Evolutionary conservation across 2,113 vertebrate genomes (phyloP).

Genomic region (Felis chaus): DNA sequence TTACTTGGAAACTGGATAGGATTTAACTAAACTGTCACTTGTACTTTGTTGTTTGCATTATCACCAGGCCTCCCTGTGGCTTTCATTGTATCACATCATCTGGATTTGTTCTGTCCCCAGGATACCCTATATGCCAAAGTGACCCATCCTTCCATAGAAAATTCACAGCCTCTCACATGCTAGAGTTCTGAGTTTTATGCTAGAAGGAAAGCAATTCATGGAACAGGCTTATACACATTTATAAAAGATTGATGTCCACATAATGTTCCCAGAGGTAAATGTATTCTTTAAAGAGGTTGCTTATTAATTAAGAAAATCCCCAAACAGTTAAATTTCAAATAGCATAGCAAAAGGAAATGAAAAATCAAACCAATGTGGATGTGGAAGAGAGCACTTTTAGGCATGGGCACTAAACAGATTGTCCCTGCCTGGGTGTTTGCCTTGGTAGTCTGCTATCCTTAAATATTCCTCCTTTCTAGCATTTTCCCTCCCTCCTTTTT

Average conservation of each 20-base stretch:
- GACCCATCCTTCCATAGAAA: background rate
- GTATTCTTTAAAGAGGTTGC: background rate
- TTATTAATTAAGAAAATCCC: conserved; percentile 41
- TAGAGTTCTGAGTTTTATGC: background rate
- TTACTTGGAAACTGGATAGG: background rate
- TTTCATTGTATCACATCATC: background rate
- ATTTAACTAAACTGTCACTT: background rate
- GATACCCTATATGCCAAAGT: background rate
- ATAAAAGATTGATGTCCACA: background rate
- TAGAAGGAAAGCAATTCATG: background rate
- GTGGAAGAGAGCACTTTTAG: background rate
- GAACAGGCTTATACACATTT: background rate
- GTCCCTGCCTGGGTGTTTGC: background rate
- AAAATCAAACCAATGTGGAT: background rate
- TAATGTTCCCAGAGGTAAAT: background rate
- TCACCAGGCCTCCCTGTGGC: background rate
- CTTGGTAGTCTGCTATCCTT: background rate
- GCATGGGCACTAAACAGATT: background rate
- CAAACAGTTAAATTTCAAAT: background rate
- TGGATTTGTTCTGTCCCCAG: background rate
- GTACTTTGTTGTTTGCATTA: background rate
- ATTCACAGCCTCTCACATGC: background rate
- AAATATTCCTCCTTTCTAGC: background rate
- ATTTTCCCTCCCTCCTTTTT: background rate
- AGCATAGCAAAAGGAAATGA: background rate